Conservation (phyloP, 2,888 invertebrate genomes). For the Drosophila kanekoi region DNA sequence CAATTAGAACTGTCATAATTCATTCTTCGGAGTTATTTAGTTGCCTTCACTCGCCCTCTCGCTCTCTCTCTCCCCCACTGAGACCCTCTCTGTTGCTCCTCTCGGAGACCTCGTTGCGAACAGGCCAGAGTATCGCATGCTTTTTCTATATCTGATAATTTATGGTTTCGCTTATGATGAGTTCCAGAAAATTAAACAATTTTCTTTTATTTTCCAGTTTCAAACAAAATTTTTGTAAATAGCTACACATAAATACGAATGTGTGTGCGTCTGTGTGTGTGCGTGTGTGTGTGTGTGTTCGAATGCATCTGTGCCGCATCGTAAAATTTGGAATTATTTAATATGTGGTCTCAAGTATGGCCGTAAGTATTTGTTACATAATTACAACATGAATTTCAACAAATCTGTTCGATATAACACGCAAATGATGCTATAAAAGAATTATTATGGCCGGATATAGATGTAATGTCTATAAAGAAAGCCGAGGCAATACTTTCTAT, state of each 20-base stretch:
- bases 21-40: conserved; percentile 83
- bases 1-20: conserved; percentile 85
- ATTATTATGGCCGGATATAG: not conserved
- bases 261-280: conserved; percentile 18
- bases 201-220: conserved; percentile 59
- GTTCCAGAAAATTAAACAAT: conserved; percentile 83
- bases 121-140: conserved; percentile 25
- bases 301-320: conserved; percentile 27
- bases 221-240: conserved; percentile 46
- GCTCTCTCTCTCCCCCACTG: not conserved
- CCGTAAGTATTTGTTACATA: conserved; percentile 38
- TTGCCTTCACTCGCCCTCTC: conserved; percentile 45
- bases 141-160: conserved; percentile 72
- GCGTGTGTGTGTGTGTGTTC: conserved; percentile 16
- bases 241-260: conserved; percentile 20
- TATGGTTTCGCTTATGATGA: conserved; percentile 83
- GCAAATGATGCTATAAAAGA: conserved; percentile 18
- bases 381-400: conserved; percentile 25
- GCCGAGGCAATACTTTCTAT: too few relatives aligned
- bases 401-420: conserved; percentile 18
- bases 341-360: conserved; percentile 44
- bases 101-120: conserved; percentile 11
- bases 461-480: not conserved
- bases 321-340: conserved; percentile 49
- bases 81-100: not conserved